Evolutionary conservation across 2,797 vertebrate species (phyloP), one percentile per base, ranked within the genome.

Genomic region (Poecilia picta): DNA sequence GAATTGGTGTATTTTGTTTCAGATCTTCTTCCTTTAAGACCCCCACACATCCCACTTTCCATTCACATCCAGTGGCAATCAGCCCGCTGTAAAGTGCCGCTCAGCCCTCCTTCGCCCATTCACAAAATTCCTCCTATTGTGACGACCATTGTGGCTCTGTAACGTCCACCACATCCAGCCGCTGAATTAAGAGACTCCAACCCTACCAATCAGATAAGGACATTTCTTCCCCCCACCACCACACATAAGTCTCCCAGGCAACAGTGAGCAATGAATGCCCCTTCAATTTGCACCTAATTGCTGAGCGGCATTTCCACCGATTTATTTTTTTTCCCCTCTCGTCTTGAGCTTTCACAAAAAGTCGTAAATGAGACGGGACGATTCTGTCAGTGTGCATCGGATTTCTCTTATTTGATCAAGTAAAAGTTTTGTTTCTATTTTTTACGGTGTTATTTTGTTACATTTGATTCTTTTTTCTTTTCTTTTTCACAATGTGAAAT

Each of bases 401-500:
- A 92, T 73, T 73, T 83, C 83, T 81, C n/a, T 70, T 47, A 70
- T 79, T 55, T 74, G 33, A 75, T 93, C 92, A 88, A 92, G 89
- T 94, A 91, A 91, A 85, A 86, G 83, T 93, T 93, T 94, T 45
- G 80, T 94, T 95, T 92, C 89, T 92, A 93, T 93, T 94, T 66
- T 91, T 94, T 91, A 96, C 96, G 95, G 96, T 89, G 94, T 95
- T 95, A 92, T 98, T 98, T 98, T 97, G 97, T 98, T 53, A 97
- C 96, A 96, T 97, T 95, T 96, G 92, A 93, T 88, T 71, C 66
- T 89, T 70, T 41, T 10, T 89, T 70, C 64, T 89, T 70, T 39
- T 33, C 39, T 96, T 95, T 96, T 98, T 97, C 97, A 98, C 97
- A 97, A 97, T 98, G 98, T 99, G 97, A 99, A 99, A 98, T 97